Evolutionary conservation across 2,888 invertebrate genomes (phyloP), one percentile per base, ranked within the genome.

Genomic region (Chrysopilus asiliformis): DNA sequence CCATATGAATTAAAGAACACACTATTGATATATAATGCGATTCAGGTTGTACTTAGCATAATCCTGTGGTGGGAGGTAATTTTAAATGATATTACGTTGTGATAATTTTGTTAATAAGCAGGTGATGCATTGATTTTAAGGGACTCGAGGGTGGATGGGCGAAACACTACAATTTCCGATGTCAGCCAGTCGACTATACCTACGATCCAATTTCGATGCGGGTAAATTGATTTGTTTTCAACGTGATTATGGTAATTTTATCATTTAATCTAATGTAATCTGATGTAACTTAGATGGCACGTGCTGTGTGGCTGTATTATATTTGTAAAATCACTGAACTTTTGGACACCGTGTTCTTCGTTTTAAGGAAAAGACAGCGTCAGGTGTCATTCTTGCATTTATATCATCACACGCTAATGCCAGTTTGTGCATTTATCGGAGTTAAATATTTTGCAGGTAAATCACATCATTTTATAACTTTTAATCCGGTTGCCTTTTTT

Each of bases 311-410:
- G 64, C 46, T 64, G 3, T 64, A 64, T 41, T 64, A 64, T 29
- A 63, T 64, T 44, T 61, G 61, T 20, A 64, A 64, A 51, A 52
- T 64, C 4, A 57, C 57, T 2, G 64, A 64, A 43, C 47, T 64
- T 26, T 37, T 64, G 44, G 64, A 64, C 40, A 64, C 64, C 66
- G 60, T 83, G 42, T 87, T 89, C 64, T 89, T 89, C 57, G 74
- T 84, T n/a, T 60, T 89, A 45, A 68, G 86, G 37, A 87, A 89
- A 59, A 86, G 84, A 53, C 70, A 76, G 45, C 76, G 72, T 40
- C 89, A 90, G 64, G 70, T 87, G 12, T 72, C 82, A 3, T 86
- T 87, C 52, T 68, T 90, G 18, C 89, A 90, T 53, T 74, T 87
- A 4, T 87, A 87, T 53, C 89, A 90, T 57, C 89, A 90, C 55